These are phyloP conservation scores for Atta texana DNA, from an alignment of 1,140 invertebrate genomes.

Conservation along the genomic window DNA sequence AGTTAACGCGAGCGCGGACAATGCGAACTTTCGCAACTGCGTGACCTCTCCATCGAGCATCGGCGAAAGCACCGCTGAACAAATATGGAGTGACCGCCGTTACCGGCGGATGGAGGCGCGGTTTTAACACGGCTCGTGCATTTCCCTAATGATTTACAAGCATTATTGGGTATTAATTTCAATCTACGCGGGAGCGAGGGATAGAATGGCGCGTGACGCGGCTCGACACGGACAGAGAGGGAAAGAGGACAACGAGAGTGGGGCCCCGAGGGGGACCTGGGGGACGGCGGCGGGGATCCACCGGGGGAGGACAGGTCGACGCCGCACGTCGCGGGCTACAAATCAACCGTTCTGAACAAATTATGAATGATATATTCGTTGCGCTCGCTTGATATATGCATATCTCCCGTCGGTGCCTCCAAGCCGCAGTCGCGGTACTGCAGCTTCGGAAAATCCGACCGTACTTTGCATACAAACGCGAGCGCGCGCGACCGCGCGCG, in stretches of 20 bases:
- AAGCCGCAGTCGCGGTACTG: constrained; percentile 69
- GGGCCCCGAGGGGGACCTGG: not conserved
- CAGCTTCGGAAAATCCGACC: constrained; percentile 71
- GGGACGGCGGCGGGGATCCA: constrained; percentile 34
- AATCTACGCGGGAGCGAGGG: constrained; percentile 81
- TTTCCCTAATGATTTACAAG: constrained; percentile 85
- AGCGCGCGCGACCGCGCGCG: not conserved
- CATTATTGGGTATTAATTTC: constrained; percentile 86
- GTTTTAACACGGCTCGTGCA: constrained; percentile 81
- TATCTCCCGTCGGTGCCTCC: constrained; percentile 78
- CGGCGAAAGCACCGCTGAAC: constrained; percentile 76
- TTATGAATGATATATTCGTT: constrained; percentile 87
- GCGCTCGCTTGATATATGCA: constrained; percentile 84
- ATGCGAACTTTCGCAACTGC: constrained; percentile 54
- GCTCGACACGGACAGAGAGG: constrained; percentile 20
- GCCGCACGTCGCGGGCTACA: constrained; percentile 84
- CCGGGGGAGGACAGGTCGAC: constrained; percentile 79
- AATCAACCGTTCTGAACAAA: constrained; percentile 86
- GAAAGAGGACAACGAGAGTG: no score
- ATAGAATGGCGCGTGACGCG: constrained; percentile 78
- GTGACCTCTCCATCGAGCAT: constrained; percentile 63
- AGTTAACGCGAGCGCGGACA: constrained; percentile 67
- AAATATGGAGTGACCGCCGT: constrained; percentile 76
- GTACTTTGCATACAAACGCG: constrained; percentile 72
- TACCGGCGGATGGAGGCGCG: constrained; percentile 74